Evolutionary conservation across 2,888 invertebrate genomes (phyloP).

Genomic region (Beris chalybata): DNA sequence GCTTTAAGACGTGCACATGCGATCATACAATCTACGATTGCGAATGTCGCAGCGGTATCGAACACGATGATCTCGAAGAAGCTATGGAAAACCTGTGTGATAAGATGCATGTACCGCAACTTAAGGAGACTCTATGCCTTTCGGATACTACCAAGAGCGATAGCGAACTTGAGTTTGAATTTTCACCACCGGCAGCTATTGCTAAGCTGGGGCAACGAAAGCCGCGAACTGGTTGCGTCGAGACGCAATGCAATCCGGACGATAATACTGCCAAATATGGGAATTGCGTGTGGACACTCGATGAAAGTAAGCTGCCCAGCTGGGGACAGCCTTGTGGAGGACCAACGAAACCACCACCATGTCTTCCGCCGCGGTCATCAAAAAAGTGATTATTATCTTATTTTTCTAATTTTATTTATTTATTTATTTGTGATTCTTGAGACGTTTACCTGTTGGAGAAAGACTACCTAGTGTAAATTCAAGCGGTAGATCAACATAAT

Average conservation of each 20-base stretch:
- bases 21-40: slow-evolving; percentile 57
- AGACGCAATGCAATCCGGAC: slow-evolving; percentile 62
- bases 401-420: background rate
- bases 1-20: slow-evolving; percentile 61
- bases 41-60: slow-evolving; percentile 49
- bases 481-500: no score
- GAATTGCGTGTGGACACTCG: background rate
- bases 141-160: slow-evolving; percentile 57
- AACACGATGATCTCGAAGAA: slow-evolving; percentile 58
- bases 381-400: slow-evolving; percentile 15
- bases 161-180: slow-evolving; percentile 70
- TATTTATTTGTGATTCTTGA: no score
- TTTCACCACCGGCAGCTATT: slow-evolving; percentile 70
- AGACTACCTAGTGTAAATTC: no score
- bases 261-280: slow-evolving; percentile 55
- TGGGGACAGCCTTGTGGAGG: background rate
- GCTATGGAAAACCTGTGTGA: slow-evolving; percentile 58
- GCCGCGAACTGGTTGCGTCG: slow-evolving; percentile 59
- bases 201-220: slow-evolving; percentile 61
- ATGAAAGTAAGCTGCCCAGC: background rate
- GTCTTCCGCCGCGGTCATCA: background rate
- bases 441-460: no score
- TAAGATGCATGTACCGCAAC: slow-evolving; percentile 42
- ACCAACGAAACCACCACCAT: slow-evolving; percentile 2
- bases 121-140: slow-evolving; percentile 43